Evolutionary conservation across 2,797 vertebrate species (phyloP), one percentile per base, ranked within the genome.

Genomic region (Silurus lanzhouensis): DNA sequence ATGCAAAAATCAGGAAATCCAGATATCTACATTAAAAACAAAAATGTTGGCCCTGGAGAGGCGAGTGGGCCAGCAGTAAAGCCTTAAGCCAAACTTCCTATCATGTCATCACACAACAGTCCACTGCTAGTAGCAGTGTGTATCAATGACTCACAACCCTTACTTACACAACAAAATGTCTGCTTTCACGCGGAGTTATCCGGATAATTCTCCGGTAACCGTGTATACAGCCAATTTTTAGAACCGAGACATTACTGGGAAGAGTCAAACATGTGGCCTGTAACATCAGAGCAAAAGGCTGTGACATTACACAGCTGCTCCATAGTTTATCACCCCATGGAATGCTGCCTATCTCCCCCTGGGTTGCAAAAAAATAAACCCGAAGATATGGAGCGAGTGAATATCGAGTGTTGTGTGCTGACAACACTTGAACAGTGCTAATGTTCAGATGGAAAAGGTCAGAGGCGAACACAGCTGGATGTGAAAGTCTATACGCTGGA

Each of bases 221-320:
- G 6, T 13, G 20, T 31, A 79, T 80, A 38, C 38, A 38, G 38
- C 38, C 4, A 38, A 38, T 52, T 52, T 52, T 52, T 15, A 52
- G 14, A 52, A 25, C 70, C 14, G 15, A 31, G 71, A 64, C 71
- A 58, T 19, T 15, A n/a, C 82, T 66, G 60, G 44, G 76, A 75
- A 75, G 58, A 48, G 77, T 81, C 68, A 7, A 64, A 74, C 66
- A 44, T 58, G 57, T 46, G 66, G 31, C 63, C 6, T 58, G 57
- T 64, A 71, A 68, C 31, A 79, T 63, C 66, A 63, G 76, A 61
- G 66, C 38, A 70, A 74, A 71, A 71, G 46, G 55, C 67, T 63
- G 74, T 72, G 67, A 81, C 68, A 66, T 60, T 67, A 77, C 17
- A 66, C 84, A 74, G 77, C 84, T 85, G 84, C 84, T 71, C 27